phyloP scores from a whole-genome alignment of 1,140 invertebrate genomes.

The Cyrtorhinus lividipennis region DNA sequence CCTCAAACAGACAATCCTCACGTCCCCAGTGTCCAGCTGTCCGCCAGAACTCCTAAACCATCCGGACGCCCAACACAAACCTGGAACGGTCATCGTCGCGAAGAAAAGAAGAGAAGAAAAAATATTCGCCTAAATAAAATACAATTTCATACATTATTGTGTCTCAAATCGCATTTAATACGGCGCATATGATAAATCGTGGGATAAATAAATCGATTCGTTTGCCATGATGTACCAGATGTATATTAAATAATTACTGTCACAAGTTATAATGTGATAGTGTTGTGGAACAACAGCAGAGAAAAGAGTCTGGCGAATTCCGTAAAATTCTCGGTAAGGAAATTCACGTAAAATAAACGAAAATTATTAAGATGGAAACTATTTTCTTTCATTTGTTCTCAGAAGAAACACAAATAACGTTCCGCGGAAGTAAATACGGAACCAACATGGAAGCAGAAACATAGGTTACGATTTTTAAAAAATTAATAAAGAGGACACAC shows the following conservation, averaged over 20 bases:
- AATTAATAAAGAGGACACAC: neutral
- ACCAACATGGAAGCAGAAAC: neutral
- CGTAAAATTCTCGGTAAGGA: neutral
- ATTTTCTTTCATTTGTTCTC: no score
- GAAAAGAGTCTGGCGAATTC: neutral
- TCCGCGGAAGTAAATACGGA: neutral
- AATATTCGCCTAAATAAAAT: conserved; percentile 58
- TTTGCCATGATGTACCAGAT: conserved; percentile 5
- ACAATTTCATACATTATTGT: neutral
- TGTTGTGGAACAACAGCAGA: conserved; percentile 1
- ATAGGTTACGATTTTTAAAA: neutral
- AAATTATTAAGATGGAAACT: neutral
- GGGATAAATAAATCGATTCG: neutral
- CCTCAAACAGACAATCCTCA: conserved; percentile 78
- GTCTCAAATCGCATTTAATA: no score
- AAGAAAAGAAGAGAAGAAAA: conserved; percentile 90
- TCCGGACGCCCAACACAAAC: conserved; percentile 96
- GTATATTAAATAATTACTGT: conserved; percentile 10
- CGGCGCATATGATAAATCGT: neutral
- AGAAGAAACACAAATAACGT: no score
- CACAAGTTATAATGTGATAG: neutral
- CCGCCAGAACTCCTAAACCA: conserved; percentile 96
- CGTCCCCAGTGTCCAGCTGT: conserved; percentile 87
- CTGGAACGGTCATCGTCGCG: conserved; percentile 82
- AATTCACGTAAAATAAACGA: neutral